Percentiles rank a stretch among this genome's conserved stretches.
phyloP scores from a whole-genome alignment of 2,797 vertebrate species.

The Alauda arvensis region DNA sequence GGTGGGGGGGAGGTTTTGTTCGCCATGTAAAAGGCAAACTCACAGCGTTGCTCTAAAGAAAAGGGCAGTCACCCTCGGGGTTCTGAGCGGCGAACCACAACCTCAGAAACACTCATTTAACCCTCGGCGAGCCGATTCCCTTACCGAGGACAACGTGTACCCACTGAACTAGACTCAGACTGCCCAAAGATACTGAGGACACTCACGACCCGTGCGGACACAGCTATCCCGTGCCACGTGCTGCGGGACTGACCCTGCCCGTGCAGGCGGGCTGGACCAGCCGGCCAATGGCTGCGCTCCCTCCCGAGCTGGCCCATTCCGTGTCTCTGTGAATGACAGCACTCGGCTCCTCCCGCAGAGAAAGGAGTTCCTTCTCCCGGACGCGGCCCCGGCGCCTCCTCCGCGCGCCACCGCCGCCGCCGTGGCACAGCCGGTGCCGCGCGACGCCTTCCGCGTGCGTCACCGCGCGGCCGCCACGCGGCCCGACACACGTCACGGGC shows the following conservation, averaged over 20 bases:
- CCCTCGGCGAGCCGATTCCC: neutral
- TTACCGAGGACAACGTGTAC: fast-evolving
- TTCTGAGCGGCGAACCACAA: neutral
- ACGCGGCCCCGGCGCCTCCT: neutral
- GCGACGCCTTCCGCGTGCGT: neutral
- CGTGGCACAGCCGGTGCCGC: neutral
- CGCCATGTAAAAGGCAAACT: too few relatives aligned
- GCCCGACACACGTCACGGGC: neutral
- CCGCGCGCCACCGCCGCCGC: neutral
- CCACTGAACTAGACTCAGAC: fast-evolving
- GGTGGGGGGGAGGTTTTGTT: fast-evolving
- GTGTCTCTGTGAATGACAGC: fast-evolving
- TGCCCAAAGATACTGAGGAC: fast-evolving
- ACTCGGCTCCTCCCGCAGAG: fast-evolving
- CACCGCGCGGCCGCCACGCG: neutral
- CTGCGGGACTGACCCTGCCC: fast-evolving
- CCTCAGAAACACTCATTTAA: neutral
- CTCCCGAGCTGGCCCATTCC: fast-evolving
- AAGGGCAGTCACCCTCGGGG: fast-evolving
- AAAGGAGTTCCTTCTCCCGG: too few relatives aligned
- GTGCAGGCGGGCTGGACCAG: neutral
- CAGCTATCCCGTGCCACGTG: neutral
- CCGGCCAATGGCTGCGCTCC: fast-evolving
- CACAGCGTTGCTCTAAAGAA: neutral
- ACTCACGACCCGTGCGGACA: neutral